Percentiles rank a stretch among this genome's conserved stretches.
These are phyloP conservation scores for Morpho achilles DNA, from an alignment of 2,888 invertebrate genomes.

Conservation along the genomic window DNA sequence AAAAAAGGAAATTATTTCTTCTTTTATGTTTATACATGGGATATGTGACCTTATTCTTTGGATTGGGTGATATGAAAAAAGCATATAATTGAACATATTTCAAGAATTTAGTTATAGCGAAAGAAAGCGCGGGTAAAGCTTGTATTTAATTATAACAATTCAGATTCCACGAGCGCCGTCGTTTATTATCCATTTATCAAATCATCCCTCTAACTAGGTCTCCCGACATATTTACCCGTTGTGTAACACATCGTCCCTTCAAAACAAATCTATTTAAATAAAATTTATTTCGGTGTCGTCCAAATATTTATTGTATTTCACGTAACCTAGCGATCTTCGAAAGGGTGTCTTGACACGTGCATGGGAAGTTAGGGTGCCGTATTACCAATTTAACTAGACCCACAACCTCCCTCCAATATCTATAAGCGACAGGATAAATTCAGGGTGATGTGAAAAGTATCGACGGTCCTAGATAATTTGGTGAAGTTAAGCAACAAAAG, in stretches of 20 bases:
- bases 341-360: constrained; percentile 68
- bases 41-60: no score
- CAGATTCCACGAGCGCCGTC: neutral
- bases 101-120: no score
- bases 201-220: neutral
- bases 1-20: no score
- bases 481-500: constrained; percentile 39
- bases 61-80: no score
- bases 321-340: constrained; percentile 42
- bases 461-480: constrained; percentile 36
- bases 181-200: constrained; percentile 5
- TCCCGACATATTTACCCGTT: constrained; percentile 5
- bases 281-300: constrained; percentile 50
- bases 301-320: constrained; percentile 67
- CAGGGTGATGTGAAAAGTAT: constrained; percentile 12
- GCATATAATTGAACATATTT: no score
- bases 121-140: no score
- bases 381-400: constrained; percentile 40
- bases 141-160: neutral
- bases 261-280: constrained; percentile 25
- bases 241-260: constrained; percentile 26
- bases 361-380: constrained; percentile 42
- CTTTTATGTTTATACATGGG: no score
- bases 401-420: constrained; percentile 16
- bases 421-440: constrained; percentile 8